phyloP scores from a whole-genome alignment of 1,140 invertebrate genomes.

The Drosophila pallidifrons region DNA sequence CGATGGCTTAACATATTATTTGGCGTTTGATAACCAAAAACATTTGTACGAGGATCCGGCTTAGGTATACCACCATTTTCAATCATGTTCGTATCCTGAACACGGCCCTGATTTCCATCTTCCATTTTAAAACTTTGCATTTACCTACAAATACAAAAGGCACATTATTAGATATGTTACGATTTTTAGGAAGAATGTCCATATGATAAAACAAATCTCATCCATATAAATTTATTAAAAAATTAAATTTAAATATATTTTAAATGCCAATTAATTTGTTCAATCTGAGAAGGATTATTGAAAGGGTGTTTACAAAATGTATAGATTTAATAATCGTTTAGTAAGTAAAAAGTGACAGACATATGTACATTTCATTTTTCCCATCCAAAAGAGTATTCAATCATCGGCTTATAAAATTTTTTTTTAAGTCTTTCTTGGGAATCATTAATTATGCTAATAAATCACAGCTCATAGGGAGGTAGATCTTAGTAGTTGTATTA shows the following conservation, averaged over 20 bases:
- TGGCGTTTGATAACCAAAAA: constrained; percentile 28
- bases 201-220: too few species aligned
- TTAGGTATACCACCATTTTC: constrained; percentile 21
- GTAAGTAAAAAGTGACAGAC: background rate
- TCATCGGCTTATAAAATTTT: background rate
- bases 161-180: background rate
- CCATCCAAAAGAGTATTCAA: background rate
- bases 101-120: constrained; percentile 24
- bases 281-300: too few species aligned
- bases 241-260: too few species aligned
- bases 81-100: constrained; percentile 17
- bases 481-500: constrained; percentile 1
- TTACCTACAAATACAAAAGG: constrained; percentile 24
- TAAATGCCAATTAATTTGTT: too few species aligned
- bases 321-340: too few species aligned
- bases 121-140: constrained; percentile 30
- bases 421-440: background rate
- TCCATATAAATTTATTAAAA: too few species aligned
- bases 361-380: background rate
- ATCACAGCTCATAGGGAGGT: background rate
- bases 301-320: too few species aligned
- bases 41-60: constrained; percentile 25
- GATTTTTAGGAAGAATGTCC: too few species aligned
- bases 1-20: constrained; percentile 22
- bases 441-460: constrained; percentile 8